A percentile compares a stretch with the other conserved stretches of the same genome.
phyloP scores from a whole-genome alignment of 2,888 invertebrate genomes.

The Trissolcus brochymenae region DNA sequence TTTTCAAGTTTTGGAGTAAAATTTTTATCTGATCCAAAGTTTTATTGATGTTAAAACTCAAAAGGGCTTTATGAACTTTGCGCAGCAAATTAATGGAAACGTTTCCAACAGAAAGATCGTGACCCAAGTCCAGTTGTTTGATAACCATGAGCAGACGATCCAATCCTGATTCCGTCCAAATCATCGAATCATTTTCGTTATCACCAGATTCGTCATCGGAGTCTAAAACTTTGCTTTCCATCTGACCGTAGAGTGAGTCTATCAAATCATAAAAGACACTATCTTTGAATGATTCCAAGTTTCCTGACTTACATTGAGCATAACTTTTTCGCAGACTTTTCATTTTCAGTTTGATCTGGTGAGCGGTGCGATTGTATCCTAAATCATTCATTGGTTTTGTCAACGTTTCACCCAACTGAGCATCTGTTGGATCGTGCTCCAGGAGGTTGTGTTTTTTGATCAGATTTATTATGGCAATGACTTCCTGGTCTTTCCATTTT shows the following conservation, averaged over 20 bases:
- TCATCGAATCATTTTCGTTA: slow-evolving; percentile 19
- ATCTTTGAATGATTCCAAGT: slow-evolving; percentile 40
- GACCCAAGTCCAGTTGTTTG: slow-evolving; percentile 55
- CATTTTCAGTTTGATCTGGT: slow-evolving; percentile 61
- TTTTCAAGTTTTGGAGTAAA: slow-evolving; percentile 57
- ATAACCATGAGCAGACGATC: slow-evolving; percentile 59
- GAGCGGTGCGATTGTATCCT: slow-evolving; percentile 60
- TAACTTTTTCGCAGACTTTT: slow-evolving; percentile 60
- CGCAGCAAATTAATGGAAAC: slow-evolving; percentile 57
- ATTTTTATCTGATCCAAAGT: slow-evolving; percentile 59
- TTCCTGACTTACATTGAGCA: slow-evolving; percentile 48
- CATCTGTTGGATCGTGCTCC: slow-evolving; percentile 50
- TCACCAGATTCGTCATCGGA: slow-evolving; percentile 30
- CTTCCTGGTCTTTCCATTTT: slow-evolving; percentile 58
- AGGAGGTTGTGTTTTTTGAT: slow-evolving; percentile 59
- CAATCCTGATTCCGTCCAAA: slow-evolving; percentile 60
- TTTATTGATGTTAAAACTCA: slow-evolving; percentile 53
- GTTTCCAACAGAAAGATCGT: slow-evolving; percentile 53
- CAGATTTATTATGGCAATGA: slow-evolving; percentile 55
- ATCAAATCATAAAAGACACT: slow-evolving; percentile 59
- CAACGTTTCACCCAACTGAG: slow-evolving; percentile 52
- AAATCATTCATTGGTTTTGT: slow-evolving; percentile 53
- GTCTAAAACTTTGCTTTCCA: slow-evolving; percentile 18
- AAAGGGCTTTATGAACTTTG: slow-evolving; percentile 58
- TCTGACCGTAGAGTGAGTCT: slow-evolving; percentile 52